Base-by-base conservation (phyloP, 2,113 vertebrate genomes). In the Zingel zingel region DNA sequence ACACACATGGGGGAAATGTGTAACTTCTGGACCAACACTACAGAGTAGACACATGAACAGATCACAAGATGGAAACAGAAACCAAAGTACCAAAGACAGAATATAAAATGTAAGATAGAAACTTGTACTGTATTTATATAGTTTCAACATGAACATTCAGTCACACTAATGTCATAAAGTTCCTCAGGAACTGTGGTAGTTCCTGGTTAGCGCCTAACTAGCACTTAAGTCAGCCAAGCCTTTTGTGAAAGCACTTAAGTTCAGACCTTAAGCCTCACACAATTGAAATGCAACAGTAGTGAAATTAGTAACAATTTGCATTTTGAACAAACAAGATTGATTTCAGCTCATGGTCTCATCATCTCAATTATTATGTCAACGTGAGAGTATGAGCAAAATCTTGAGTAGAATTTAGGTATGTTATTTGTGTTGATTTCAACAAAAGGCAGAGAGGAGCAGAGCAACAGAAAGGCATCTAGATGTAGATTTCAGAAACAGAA, bases 401-500 rank as follows among this genome's bases (percentile, higher is more conserved):
- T 21, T 19, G 21, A 84, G 50, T 4, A 54, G 45, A 59, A 23
- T 57, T 27, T 47, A 39, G 74, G 48, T 43, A n/a, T 69, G 23
- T 75, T 72, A 63, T 68, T 57, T 58, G 64, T 33, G 65, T 72
- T 33, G 51, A 47, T 77, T 83, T 69, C 51, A 82, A 68, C 27
- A 23, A 50, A 59, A 84, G 74, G 63, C 67, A 74, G 59, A 51
- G 51, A 74, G 18, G 63, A 63, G 71, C 47, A 64, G 51, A 84
- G 53, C 23, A 30, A 78, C 30, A n/a, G 25, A 58, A 4, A 4
- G 30, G 25, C 15, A 6, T 59, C 79, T 94, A 95, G 72, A 94
- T 93, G 75, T 95, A 93, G 64, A 94, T 2, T 36, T 94, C 92
- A 36, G 93, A 89, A 63, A 94, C 90, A 6, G 90, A 92, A 16